Evolutionary conservation across 2,888 invertebrate species (phyloP), one percentile per base, ranked within the genome.

Genomic region (Vanessa cardui): DNA sequence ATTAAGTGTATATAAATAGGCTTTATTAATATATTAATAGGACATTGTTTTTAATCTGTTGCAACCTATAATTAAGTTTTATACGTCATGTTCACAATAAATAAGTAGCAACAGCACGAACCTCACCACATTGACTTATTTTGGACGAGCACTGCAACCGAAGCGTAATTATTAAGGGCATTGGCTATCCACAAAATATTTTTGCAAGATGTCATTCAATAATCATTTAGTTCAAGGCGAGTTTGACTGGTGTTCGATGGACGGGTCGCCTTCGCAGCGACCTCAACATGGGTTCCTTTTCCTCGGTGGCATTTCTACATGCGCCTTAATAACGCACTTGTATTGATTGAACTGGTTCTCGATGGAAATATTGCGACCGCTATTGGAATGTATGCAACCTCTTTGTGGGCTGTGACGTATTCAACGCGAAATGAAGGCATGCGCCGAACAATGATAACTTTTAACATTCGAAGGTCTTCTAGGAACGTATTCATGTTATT

Each of bases 211-310:
- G 81, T 80, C 76, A 75, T 75, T 67, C 66, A 64, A 64, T 66
- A 74, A 78, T 74, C 82, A 89, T 87, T 80, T 87, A 81, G 90
- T 87, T 87, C 90, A 90, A 90, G 90, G 89, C 80, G 72, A 87
- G 81, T 85, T 75, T 79, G 82, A 75, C 76, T 74, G 75, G 75
- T 78, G 81, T 74, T 79, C 77, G 83, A 84, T 83, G 84, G 79
- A 85, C 83, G 78, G 83, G 50, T 86, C 84, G 85, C 88, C 89
- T 89, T 89, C 88, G 77, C 72, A 68, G 66, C 83, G 87, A 89
- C 90, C 90, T 89, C 86, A 85, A 74, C 65, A 54, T 71, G 62
- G 73, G 72, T 68, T 77, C 73, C 86, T 85, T 87, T 89, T 86
- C 87, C 80, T 85, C 80, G 74, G 72, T 78, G 78, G 81, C 83